Conservation (phyloP, 2,113 vertebrate species). For the Oncorhynchus gorbuscha region DNA sequence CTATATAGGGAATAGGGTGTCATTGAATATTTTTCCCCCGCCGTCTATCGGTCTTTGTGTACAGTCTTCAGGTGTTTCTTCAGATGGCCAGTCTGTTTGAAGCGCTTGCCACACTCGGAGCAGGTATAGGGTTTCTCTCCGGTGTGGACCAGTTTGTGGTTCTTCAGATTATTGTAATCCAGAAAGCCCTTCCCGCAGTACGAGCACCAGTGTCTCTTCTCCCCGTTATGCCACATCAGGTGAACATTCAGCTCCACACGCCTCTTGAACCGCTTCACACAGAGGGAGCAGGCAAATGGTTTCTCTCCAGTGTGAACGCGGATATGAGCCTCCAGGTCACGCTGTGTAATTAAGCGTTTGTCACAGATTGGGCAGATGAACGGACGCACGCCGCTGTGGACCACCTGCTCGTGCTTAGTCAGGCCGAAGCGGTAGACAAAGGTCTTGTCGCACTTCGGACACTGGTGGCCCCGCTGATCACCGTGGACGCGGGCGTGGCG, state of each 20-base stretch:
- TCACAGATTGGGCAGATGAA: constrained; percentile 69
- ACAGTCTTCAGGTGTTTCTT: constrained; percentile 70
- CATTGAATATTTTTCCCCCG: not conserved
- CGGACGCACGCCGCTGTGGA: constrained; percentile 65
- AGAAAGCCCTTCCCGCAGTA: constrained; percentile 82
- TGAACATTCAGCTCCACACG: constrained; percentile 78
- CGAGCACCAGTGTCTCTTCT: constrained; percentile 73
- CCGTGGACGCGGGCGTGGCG: constrained; percentile 69
- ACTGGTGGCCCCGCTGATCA: constrained; percentile 66
- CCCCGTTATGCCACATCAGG: constrained; percentile 73
- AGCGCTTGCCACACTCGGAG: constrained; percentile 63
- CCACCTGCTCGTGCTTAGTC: constrained; percentile 67
- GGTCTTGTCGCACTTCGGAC: constrained; percentile 69
- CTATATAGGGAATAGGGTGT: not conserved
- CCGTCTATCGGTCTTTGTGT: constrained; percentile 37
- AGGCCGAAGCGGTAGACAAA: constrained; percentile 71
- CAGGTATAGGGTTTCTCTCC: constrained; percentile 72
- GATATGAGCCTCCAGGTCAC: constrained; percentile 73
- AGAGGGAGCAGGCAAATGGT: constrained; percentile 77
- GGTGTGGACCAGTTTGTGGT: constrained; percentile 79
- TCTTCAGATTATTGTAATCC: constrained; percentile 78
- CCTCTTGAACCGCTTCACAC: constrained; percentile 77
- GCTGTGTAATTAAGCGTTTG: constrained; percentile 66
- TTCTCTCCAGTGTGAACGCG: constrained; percentile 82
- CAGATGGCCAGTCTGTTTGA: constrained; percentile 68